These are phyloP conservation scores for Tenthredo mesomela DNA, from an alignment of 2,888 invertebrate species.

Conservation along the genomic window DNA sequence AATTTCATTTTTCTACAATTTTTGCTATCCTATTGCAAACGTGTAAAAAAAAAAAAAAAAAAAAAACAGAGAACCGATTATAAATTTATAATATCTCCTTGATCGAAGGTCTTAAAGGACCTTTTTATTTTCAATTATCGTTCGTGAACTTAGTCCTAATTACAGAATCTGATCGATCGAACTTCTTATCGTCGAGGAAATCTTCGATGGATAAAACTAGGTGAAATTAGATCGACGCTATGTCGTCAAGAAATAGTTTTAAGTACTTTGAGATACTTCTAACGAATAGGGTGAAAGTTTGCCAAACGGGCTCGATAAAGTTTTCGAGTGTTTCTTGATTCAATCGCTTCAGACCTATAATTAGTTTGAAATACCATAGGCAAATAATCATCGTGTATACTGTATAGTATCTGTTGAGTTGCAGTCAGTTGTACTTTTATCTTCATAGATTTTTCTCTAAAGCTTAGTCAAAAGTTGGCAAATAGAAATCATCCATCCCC, in stretches of 20 bases:
- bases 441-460: not conserved
- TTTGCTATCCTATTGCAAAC: no score
- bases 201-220: not conserved
- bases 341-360: slow-evolving; percentile 19
- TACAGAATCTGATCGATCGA: not conserved
- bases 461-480: slow-evolving; percentile 43
- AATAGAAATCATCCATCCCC: slow-evolving; percentile 48
- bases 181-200: not conserved
- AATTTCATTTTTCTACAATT: no score
- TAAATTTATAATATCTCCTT: not conserved
- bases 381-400: not conserved
- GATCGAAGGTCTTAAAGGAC: no score
- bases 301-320: not conserved
- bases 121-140: not conserved
- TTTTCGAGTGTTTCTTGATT: slow-evolving; percentile 5
- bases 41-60: no score
- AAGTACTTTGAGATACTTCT: slow-evolving; percentile 28
- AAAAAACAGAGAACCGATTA: not conserved
- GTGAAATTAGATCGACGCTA: not conserved
- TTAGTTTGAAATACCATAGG: slow-evolving; percentile 22
- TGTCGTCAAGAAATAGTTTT: not conserved
- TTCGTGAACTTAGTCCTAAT: not conserved
- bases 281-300: not conserved
- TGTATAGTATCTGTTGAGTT: not conserved
- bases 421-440: not conserved